Evolutionary conservation across 2,113 vertebrate genomes (phyloP).

Genomic region (Eudorcas thomsonii): DNA sequence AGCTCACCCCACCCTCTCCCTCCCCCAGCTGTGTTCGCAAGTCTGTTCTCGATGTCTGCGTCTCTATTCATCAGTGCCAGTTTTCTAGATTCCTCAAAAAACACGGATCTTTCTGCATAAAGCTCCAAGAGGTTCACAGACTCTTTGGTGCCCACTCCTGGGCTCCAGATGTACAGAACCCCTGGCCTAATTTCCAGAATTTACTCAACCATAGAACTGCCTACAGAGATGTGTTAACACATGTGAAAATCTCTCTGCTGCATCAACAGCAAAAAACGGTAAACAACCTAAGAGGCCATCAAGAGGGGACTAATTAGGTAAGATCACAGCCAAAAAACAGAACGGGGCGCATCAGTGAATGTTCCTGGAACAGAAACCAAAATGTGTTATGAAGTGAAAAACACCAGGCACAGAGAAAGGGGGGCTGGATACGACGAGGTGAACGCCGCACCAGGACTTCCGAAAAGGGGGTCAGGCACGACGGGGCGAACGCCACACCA

Average conservation of each 20-base stretch:
- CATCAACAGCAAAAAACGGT: not conserved
- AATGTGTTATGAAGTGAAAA: not conserved
- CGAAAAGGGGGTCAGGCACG: too few relatives aligned
- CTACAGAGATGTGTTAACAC: not conserved
- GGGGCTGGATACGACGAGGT: accelerated
- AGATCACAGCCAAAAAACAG: not conserved
- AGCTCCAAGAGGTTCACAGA: not conserved
- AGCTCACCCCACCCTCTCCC: not conserved
- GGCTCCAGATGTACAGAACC: not conserved
- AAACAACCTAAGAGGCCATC: not conserved
- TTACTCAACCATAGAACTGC: not conserved
- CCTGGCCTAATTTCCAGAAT: not conserved
- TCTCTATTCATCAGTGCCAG: not conserved
- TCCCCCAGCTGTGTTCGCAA: accelerated
- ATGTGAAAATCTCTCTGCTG: not conserved
- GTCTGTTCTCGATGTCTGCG: not conserved
- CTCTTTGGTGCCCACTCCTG: not conserved
- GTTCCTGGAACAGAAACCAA: not conserved
- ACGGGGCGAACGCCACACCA: accelerated
- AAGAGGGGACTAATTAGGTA: not conserved
- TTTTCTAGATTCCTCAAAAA: not conserved
- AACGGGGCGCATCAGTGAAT: not conserved
- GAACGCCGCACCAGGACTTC: not conserved
- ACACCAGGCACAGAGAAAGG: not conserved
- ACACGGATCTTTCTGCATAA: not conserved